Percentiles rank a stretch among this genome's conserved stretches.
These are phyloP conservation scores for Zootermopsis nevadensis DNA, from an alignment of 2,888 invertebrate species.

Conservation along the genomic window DNA sequence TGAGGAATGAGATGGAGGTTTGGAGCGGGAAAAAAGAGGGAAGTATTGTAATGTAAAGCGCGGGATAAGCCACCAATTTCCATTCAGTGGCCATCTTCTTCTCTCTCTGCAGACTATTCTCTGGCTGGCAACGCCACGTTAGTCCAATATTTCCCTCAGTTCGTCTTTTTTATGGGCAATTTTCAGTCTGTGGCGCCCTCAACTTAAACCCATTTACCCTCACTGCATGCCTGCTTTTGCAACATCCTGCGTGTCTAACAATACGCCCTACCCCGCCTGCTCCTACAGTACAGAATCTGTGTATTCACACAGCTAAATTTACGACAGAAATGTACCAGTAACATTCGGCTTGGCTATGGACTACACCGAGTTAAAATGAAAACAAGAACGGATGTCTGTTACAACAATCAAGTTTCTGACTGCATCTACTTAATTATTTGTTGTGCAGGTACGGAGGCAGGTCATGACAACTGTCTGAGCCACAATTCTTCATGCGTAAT, in stretches of 20 bases:
- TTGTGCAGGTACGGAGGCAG: no score
- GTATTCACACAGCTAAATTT: not conserved
- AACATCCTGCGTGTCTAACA: conserved; percentile 13
- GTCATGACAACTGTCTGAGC: no score
- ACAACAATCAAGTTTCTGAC: no score
- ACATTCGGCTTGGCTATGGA: no score
- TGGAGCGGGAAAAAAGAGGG: not conserved
- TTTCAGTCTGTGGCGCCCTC: conserved; percentile 26
- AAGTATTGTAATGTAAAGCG: conserved; percentile 2
- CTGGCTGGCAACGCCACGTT: not conserved
- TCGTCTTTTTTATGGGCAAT: conserved; percentile 33
- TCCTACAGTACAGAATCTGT: not conserved
- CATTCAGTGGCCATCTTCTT: conserved; percentile 24
- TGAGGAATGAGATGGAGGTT: not conserved
- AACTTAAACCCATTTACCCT: conserved; percentile 4
- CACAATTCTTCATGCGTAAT: no score
- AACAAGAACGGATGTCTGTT: no score
- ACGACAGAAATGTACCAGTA: not conserved
- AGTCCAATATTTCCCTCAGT: conserved; percentile 20
- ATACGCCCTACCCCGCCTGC: not conserved
- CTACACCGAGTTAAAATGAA: no score
- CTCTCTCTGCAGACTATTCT: not conserved
- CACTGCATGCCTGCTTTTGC: not conserved
- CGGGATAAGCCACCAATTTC: conserved; percentile 18
- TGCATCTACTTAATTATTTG: no score